Base-by-base conservation (phyloP, 2,888 invertebrate species). In the Coleophora deauratella region DNA sequence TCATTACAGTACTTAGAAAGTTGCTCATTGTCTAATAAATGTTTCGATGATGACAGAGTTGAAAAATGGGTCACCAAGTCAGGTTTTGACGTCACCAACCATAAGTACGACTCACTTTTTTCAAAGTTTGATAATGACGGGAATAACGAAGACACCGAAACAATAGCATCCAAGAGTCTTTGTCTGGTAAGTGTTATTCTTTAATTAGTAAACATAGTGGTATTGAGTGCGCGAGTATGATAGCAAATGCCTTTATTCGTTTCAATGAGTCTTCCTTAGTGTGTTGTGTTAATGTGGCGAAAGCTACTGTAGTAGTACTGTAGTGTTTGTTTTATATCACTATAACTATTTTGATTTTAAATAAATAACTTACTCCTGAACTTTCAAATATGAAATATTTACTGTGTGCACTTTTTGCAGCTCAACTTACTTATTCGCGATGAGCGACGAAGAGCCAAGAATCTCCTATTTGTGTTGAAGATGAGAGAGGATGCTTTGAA, bases 151-250 rank as follows among this genome's bases (percentile, higher is more conserved):
- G 72, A 78, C 54, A 59, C 62, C 15, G 73, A 81, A 72, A 82
- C 82, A 79, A 82, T 79, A 72, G 78, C 80, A 44, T 78, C 85
- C 46, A 79, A 81, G 70, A 82, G 79, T 72, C 80, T 85, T 74
- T 82, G 79, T 75, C 68, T 82, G 78, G 84, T 85, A 53, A 79
- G 78, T 81, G 72, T 72, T 75, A 62, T 70, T 69, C 63, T 67
- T 72, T 62, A 49, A 55, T 59, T 54, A 69, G 70, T 79, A 77
- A 80, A 81, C 74, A 76, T 55, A 57, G 30, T 36, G 30, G 41
- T 39, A 43, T 45, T 33, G 34, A 11, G 7, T 38, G 33, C 33
- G 33, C 21, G 27, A 33, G 28, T 36, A 21, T 4, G 6, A 21
- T 21, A 4, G 21, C 21, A 21, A 21, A 21, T 21, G 3, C 21